phyloP scores from a whole-genome alignment of 2,797 vertebrate species.

The Petrocephalus sullivani region DNA sequence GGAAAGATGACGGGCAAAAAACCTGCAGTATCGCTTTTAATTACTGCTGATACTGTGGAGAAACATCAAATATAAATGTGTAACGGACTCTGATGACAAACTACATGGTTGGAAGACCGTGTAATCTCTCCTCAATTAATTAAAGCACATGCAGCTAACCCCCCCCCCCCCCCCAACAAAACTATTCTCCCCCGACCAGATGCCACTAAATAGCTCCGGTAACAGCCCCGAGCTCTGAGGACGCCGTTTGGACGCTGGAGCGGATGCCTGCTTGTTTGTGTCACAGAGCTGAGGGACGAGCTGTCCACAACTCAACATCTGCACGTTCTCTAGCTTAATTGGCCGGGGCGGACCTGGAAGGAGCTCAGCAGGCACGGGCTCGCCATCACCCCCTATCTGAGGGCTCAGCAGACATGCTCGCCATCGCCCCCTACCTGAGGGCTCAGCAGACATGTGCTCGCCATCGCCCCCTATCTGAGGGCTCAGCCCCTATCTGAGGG shows the following conservation, averaged over 20 bases:
- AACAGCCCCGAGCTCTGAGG: slow-evolving; percentile 80
- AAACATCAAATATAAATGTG: slow-evolving; percentile 99
- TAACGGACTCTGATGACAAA: slow-evolving; percentile 99
- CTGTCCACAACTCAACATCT: slow-evolving; percentile 76
- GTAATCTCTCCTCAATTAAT: slow-evolving; percentile 99
- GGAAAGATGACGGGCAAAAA: slow-evolving; percentile 56
- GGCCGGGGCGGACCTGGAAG: slow-evolving; percentile 66
- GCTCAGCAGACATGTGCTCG: slow-evolving; percentile 41
- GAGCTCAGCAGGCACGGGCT: slow-evolving; percentile 50
- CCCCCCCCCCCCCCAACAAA: background rate
- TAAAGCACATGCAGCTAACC: slow-evolving; percentile 81
- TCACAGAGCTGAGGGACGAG: slow-evolving; percentile 61
- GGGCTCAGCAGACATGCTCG: slow-evolving; percentile 44
- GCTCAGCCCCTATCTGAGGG: too few relatives aligned
- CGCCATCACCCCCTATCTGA: background rate
- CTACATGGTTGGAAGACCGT: slow-evolving; percentile 99
- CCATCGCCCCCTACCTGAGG: background rate
- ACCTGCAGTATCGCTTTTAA: slow-evolving; percentile 86
- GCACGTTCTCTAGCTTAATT: slow-evolving; percentile 79
- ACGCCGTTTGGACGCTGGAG: slow-evolving; percentile 80
- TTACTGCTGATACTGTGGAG: slow-evolving; percentile 99
- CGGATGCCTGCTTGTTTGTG: slow-evolving; percentile 85
- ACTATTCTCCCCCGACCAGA: slow-evolving; percentile 74
- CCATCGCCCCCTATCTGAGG: background rate
- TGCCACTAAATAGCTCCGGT: slow-evolving; percentile 93